Evolutionary conservation across 1,140 invertebrate genomes (phyloP).

Genomic region (Odontomachus brunneus): DNA sequence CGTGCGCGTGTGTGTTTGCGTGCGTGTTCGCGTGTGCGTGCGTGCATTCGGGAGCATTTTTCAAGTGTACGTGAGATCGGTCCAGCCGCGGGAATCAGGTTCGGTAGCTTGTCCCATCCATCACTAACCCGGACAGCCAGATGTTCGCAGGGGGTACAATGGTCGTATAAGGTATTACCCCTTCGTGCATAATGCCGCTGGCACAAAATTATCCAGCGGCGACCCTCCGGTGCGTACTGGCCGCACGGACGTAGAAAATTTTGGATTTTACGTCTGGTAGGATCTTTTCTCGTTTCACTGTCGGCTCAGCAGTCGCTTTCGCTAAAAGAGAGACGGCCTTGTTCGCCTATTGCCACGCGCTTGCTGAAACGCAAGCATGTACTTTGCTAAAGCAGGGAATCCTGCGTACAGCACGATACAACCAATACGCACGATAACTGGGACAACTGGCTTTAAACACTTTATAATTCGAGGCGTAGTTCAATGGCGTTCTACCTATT

Average conservation of each 20-base stretch:
- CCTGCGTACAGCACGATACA: too few species aligned
- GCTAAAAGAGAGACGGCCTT: too few species aligned
- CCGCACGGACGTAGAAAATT: slow-evolving; percentile 70
- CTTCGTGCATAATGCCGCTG: slow-evolving; percentile 75
- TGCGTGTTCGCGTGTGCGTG: too few species aligned
- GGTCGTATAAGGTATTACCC: slow-evolving; percentile 74
- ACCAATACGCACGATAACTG: too few species aligned
- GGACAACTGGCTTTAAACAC: too few species aligned
- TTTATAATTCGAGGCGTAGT: too few species aligned
- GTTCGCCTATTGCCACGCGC: too few species aligned
- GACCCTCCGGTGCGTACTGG: slow-evolving; percentile 50
- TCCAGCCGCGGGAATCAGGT: slow-evolving; percentile 63
- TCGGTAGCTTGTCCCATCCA: slow-evolving; percentile 59
- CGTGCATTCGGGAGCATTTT: slow-evolving; percentile 20
- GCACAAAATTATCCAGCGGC: slow-evolving; percentile 67
- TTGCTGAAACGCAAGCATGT: too few species aligned
- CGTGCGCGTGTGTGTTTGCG: neutral
- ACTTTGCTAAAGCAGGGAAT: too few species aligned
- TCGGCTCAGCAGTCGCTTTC: too few species aligned
- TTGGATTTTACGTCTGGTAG: slow-evolving; percentile 75
- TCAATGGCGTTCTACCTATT: too few species aligned
- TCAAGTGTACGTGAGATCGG: slow-evolving; percentile 47
- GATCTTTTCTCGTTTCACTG: slow-evolving; percentile 62
- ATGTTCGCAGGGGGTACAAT: slow-evolving; percentile 78
- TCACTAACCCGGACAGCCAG: slow-evolving; percentile 68